Evolutionary conservation across 2,888 invertebrate genomes (phyloP).

Genomic region (Itoplectis maculator): DNA sequence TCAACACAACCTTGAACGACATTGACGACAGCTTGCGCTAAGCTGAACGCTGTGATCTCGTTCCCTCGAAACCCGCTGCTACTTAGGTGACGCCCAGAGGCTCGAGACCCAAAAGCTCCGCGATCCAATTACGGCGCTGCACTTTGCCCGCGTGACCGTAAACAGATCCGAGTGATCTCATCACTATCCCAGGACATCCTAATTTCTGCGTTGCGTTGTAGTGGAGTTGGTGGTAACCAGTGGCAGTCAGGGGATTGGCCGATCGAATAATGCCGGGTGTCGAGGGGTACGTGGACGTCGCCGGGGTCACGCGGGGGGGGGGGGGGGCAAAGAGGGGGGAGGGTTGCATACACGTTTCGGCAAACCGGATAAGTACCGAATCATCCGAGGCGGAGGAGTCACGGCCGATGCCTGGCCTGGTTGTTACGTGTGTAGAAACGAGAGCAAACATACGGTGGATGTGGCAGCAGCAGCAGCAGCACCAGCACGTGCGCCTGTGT

Average conservation of each 20-base stretch:
- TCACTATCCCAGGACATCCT: constrained; percentile 23
- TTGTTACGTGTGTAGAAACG: background rate
- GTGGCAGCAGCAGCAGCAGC: no score
- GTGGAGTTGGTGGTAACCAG: no score
- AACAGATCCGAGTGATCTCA: constrained; percentile 16
- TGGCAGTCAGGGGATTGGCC: background rate
- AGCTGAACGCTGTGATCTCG: background rate
- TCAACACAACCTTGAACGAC: no score
- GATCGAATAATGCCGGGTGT: background rate
- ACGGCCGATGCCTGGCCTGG: background rate
- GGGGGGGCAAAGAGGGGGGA: no score
- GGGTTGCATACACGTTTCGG: background rate
- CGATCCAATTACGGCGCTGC: background rate
- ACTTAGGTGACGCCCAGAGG: background rate
- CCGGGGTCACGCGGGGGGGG: no score
- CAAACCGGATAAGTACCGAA: constrained; percentile 45
- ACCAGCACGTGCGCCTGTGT: constrained; percentile 20
- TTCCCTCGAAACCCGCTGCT: background rate
- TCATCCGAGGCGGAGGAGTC: constrained; percentile 26
- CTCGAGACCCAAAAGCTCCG: background rate
- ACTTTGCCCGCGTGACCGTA: background rate
- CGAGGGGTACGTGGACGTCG: background rate
- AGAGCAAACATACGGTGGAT: constrained; percentile 19
- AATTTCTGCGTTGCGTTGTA: constrained; percentile 5
- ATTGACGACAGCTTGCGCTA: no score